These are phyloP conservation scores for Cyrtodaria siliqua DNA, from an alignment of 2,888 invertebrate species.

Conservation along the genomic window DNA sequence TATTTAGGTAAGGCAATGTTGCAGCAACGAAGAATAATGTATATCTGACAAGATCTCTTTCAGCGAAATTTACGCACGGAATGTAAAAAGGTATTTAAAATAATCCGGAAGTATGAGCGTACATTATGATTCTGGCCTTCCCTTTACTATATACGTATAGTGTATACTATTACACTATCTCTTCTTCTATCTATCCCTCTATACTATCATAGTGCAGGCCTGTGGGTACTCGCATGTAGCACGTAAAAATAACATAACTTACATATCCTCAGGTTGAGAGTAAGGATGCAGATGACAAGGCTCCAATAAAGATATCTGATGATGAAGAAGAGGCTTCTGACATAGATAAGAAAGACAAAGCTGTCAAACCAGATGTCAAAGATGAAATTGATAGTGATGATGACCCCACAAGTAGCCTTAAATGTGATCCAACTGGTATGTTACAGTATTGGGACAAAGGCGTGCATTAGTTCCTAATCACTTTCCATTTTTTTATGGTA, in stretches of 20 bases:
- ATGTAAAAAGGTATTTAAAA: no score
- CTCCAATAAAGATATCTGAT: conserved; percentile 82
- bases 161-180: no score
- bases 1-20: no score
- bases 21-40: no score
- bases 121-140: no score
- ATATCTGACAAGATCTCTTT: no score
- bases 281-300: conserved; percentile 84
- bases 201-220: neutral
- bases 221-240: neutral
- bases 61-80: no score
- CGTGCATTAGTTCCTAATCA: neutral
- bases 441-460: neutral
- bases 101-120: no score
- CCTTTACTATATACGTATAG: no score
- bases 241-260: no score
- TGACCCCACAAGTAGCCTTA: conserved; percentile 80
- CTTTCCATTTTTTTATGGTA: no score
- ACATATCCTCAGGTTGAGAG: conserved; percentile 82
- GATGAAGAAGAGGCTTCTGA: conserved; percentile 78
- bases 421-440: conserved; percentile 87
- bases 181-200: no score
- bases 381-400: conserved; percentile 87
- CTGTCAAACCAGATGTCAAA: conserved; percentile 74
- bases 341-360: conserved; percentile 60